Percentiles rank a stretch among this genome's conserved stretches.
phyloP scores from a whole-genome alignment of 2,797 vertebrate species.

The Epinephelus awoara region DNA sequence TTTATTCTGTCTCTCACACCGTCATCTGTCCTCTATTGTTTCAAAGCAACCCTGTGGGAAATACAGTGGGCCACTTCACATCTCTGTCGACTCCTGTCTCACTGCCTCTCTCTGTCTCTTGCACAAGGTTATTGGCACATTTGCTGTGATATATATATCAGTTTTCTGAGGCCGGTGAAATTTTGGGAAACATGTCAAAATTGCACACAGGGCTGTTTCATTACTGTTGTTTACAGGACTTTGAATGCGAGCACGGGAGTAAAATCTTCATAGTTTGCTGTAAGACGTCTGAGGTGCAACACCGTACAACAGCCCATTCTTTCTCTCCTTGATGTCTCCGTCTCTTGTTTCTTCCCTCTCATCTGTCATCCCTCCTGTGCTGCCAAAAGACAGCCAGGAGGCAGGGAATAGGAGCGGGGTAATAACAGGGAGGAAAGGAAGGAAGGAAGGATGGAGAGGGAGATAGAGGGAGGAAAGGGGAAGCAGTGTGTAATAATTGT shows the following conservation, averaged over 20 bases:
- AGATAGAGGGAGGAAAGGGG: slow-evolving; percentile 28
- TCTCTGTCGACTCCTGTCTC: slow-evolving; percentile 11
- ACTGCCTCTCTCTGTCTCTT: not conserved
- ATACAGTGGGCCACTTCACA: slow-evolving; percentile 42
- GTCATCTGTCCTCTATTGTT: slow-evolving; percentile 69
- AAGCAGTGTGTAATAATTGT: slow-evolving; percentile 52
- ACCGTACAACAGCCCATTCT: slow-evolving; percentile 49
- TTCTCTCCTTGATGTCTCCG: slow-evolving; percentile 45
- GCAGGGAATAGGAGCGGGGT: slow-evolving; percentile 59
- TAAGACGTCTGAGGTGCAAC: slow-evolving; percentile 35
- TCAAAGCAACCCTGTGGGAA: slow-evolving; percentile 57
- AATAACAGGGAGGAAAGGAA: slow-evolving; percentile 65
- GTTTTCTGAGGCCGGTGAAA: slow-evolving; percentile 18
- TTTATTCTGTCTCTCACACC: slow-evolving; percentile 58
- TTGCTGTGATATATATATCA: slow-evolving; percentile 6
- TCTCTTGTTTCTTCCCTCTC: slow-evolving; percentile 62
- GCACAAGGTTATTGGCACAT: slow-evolving; percentile 17
- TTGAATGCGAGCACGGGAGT: slow-evolving; percentile 15
- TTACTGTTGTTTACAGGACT: slow-evolving; percentile 26
- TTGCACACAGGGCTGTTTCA: slow-evolving; percentile 14
- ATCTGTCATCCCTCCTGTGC: slow-evolving; percentile 66
- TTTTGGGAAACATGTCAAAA: slow-evolving; percentile 28
- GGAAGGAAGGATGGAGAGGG: slow-evolving; percentile 21
- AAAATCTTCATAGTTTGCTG: slow-evolving; percentile 20
- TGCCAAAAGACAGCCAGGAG: slow-evolving; percentile 73